Evolutionary conservation across 2,888 invertebrate species (phyloP).

Genomic region (Drosophila anomalata): DNA sequence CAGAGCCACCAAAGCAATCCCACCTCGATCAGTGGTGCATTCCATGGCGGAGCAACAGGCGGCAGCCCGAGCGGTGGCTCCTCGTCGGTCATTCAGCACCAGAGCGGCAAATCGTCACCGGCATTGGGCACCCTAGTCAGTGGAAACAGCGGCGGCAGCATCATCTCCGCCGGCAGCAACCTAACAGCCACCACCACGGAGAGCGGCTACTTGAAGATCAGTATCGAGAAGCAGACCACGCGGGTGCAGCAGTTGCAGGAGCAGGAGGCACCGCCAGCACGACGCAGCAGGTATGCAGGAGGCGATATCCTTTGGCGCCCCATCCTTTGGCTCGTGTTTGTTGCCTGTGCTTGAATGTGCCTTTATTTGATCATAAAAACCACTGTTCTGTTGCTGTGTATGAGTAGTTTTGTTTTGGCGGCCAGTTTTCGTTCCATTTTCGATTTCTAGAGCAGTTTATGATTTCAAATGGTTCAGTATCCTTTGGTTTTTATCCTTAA

Average conservation of each 20-base stretch:
- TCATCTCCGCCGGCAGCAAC: conserved; percentile 62
- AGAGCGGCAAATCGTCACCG: conserved; percentile 81
- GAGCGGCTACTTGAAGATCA: conserved; percentile 85
- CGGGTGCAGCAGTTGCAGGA: conserved; percentile 84
- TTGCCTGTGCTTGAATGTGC: conserved; percentile 28
- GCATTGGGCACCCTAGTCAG: conserved; percentile 61
- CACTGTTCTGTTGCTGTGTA: conserved; percentile 40
- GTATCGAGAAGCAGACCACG: conserved; percentile 85
- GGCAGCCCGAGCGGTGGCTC: conserved; percentile 29
- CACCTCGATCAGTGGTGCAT: conserved; percentile 61
- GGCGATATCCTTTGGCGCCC: not conserved
- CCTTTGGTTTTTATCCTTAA: conserved; percentile 4
- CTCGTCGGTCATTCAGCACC: conserved; percentile 75
- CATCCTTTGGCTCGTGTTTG: not conserved
- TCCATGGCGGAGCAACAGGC: conserved; percentile 44
- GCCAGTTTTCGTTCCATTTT: not conserved
- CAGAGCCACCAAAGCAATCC: conserved; percentile 46
- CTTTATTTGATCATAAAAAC: conserved; percentile 16
- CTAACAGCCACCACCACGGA: conserved; percentile 83
- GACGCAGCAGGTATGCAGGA: conserved; percentile 85
- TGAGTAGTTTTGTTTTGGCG: conserved; percentile 9
- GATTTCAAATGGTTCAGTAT: not conserved
- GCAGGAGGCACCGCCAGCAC: conserved; percentile 85
- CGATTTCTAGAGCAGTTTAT: too few species aligned
- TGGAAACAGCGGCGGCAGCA: conserved; percentile 37